Percentiles rank a stretch among this genome's conserved stretches.
phyloP scores from a whole-genome alignment of 1,140 invertebrate genomes.

The Ericerus pela region DNA sequence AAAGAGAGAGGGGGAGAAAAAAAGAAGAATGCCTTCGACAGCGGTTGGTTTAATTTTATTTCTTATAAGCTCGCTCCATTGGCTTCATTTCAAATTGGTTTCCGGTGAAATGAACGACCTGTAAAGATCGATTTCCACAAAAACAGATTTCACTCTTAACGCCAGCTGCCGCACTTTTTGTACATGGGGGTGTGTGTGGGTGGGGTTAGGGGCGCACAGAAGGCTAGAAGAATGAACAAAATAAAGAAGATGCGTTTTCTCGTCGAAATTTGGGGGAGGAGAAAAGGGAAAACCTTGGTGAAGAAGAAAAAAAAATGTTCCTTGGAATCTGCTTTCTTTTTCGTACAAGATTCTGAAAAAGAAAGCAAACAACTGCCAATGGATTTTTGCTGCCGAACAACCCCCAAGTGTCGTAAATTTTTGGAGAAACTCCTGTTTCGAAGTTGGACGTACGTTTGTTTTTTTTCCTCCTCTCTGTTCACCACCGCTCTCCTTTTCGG shows the following conservation, averaged over 20 bases:
- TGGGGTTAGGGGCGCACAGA: neutral
- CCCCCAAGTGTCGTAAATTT: neutral
- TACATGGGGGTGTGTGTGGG: neutral
- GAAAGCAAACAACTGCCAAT: conserved; percentile 10
- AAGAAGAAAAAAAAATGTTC: too few relatives aligned
- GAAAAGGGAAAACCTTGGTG: too few relatives aligned
- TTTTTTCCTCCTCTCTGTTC: too few relatives aligned
- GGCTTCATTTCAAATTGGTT: conserved; percentile 10
- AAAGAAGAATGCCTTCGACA: conserved; percentile 1
- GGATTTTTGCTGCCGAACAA: neutral
- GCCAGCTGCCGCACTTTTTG: neutral
- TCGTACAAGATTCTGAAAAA: too few relatives aligned
- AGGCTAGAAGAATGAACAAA: too few relatives aligned
- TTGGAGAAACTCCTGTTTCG: too few relatives aligned
- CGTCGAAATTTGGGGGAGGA: too few relatives aligned
- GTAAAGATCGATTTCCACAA: conserved; percentile 6
- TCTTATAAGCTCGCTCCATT: conserved; percentile 6
- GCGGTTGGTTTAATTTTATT: conserved; percentile 4
- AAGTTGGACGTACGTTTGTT: neutral
- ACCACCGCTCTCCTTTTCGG: too few relatives aligned
- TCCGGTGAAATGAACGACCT: conserved; percentile 8
- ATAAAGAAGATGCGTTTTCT: too few relatives aligned
- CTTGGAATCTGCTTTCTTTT: too few relatives aligned
- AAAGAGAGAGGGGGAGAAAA: neutral
- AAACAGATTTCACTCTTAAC: neutral